Evolutionary conservation across 2,888 invertebrate species (phyloP), one percentile per base, ranked within the genome.

Genomic region (Hirtodrosophila trivittata): DNA sequence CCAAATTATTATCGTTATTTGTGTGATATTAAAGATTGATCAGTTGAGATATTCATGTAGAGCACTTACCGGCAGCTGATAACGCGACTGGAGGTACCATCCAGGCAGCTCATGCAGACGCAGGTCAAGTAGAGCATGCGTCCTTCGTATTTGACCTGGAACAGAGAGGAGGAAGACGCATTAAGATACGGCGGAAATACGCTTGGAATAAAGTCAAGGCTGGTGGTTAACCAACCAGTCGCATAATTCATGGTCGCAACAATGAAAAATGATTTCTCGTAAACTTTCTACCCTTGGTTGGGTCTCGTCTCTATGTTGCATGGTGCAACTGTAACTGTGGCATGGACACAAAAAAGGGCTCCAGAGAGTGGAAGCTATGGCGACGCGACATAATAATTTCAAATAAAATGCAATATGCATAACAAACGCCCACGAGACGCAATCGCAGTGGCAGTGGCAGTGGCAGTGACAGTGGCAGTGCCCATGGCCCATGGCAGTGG

Each of bases 91-190:
- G 94, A 94, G 89, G 94, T 94, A 18, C 96, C 96, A 90, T 98
- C 97, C 87, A 98, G 92, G 91, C 97, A 97, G 18, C 94, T 94
- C 96, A 98, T 97, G 92, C 98, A 98, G 62, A 98, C 97, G 67
- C 97, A 97, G 71, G 97, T 97, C 90, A 98, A 92, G 92, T 94
- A 98, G 91, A 97, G 96, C 77, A 95, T 95, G 81, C 96, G 95
- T 67, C 96, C 96, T 91, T 98, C 98, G 76, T 96, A 95, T 92
- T 96, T 96, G 81, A 97, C 97, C 97, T 97, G 92, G 1, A 92
- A 91, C 54, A 56, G 33, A 10, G 13, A 42, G 51, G 35, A 38
- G 16, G 14, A 12, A 28, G 12, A 14, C 18, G 32, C 35, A 52
- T 68, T 72, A 62, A 54, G 59, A 45, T 21, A 26, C 10, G 18